Evolutionary conservation across 2,113 vertebrate genomes (phyloP), one percentile per base, ranked within the genome.

Genomic region (Parus major): DNA sequence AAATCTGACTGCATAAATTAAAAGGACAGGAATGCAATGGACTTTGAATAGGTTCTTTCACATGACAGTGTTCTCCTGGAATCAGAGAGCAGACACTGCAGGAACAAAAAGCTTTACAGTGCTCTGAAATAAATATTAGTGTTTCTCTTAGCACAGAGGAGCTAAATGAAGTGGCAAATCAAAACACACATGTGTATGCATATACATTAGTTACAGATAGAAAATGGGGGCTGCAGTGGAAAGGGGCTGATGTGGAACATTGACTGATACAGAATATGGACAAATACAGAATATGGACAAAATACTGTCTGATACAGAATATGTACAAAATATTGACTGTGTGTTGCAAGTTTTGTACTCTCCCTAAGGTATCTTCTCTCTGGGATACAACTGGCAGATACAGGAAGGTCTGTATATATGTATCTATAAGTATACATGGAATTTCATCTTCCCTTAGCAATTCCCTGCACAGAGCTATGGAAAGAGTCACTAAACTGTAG

Each of bases 11-110:
- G 93, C 95, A 95, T 96, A 96, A 95, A 97, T 97, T 95, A 94
- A 93, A 93, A 86, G 84, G 88, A 96, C 15, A 27, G 93, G 93
- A 91, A 92, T 79, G 95, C 89, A 93, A 96, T 92, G 86, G 88
- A 88, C 95, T 92, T 97, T 97, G 96, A 96, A 97, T 97, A 85
- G 96, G 82, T 93, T 93, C 95, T 97, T 97, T 96, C 97, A 97
- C 92, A 94, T 87, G 90, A 81, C 10, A 90, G 83, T 80, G 81
- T 95, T 96, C 95, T 94, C 73, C 82, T 69, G 92, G 95, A 96
- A 96, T 94, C 94, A 95, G 92, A 76, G 91, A 80, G 94, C 90
- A 95, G 94, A 91, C 88, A 59, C 44, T 78, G 66, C 92, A 91
- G 95, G 72, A 1, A 60, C 94, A 78, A 88, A 94, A 86, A 85